Evolutionary conservation across 2,888 invertebrate genomes (phyloP).

Genomic region (Mimachlamys varia): DNA sequence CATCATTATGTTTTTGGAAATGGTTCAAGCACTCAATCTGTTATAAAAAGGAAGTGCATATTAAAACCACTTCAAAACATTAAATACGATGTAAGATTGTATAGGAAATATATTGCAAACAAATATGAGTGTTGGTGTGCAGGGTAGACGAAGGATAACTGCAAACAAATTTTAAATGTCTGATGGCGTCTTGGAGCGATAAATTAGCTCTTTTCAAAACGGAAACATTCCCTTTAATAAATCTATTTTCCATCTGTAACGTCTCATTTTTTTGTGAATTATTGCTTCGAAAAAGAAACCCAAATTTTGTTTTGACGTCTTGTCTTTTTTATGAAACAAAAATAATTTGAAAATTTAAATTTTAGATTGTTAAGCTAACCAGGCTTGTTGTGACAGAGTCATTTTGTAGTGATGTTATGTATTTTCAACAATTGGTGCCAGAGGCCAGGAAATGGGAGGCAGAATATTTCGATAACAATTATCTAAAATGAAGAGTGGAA

Average conservation of each 20-base stretch:
- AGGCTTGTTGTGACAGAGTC: background rate
- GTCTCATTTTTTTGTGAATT: too few species aligned
- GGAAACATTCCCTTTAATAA: background rate
- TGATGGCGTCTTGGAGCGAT: background rate
- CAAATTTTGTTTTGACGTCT: background rate
- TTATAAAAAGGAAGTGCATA: background rate
- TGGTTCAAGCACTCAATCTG: conserved; percentile 16
- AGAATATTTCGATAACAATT: conserved; percentile 11
- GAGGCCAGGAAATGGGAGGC: background rate
- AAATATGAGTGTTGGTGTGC: background rate
- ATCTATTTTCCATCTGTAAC: background rate
- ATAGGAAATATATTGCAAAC: conserved; percentile 15
- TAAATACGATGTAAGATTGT: background rate
- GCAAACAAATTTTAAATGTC: background rate
- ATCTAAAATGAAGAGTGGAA: conserved; percentile 34
- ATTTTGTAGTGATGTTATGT: background rate
- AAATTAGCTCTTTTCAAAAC: too few species aligned
- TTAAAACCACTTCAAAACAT: background rate
- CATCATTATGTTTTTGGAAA: conserved; percentile 15
- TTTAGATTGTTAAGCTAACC: background rate
- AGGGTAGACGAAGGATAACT: background rate
- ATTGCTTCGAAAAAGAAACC: too few species aligned
- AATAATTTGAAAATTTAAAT: background rate
- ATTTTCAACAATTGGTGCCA: background rate
- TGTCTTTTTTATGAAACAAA: background rate